A percentile compares a stretch with the other conserved stretches of the same genome.
phyloP scores from a whole-genome alignment of 2,113 vertebrate genomes.

The Ctenomys sociabilis region DNA sequence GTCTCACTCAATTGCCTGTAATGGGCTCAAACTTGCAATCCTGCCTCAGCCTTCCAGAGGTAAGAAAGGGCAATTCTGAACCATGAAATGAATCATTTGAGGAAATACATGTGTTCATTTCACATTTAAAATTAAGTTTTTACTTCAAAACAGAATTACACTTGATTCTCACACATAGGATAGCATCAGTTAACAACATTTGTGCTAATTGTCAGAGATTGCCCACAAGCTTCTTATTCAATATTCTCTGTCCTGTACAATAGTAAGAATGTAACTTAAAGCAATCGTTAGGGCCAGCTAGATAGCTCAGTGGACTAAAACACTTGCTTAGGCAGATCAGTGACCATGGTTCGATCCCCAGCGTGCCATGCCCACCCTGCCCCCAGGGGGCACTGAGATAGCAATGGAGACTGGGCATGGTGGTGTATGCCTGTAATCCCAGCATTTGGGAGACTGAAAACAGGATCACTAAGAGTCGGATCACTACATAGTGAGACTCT shows the following conservation, averaged over 20 bases:
- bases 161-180: not conserved
- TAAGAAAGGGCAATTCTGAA: not conserved
- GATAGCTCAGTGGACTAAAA: too few species aligned
- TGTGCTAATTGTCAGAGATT: not conserved
- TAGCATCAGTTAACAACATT: conserved; percentile 9
- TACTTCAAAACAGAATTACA: conserved; percentile 14
- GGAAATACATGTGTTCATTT: conserved; percentile 19
- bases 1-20: not conserved
- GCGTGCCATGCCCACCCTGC: too few species aligned
- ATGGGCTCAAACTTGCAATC: not conserved
- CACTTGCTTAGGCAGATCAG: too few species aligned
- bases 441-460: too few species aligned
- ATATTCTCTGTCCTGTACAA: not conserved
- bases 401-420: too few species aligned
- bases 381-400: too few species aligned
- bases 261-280: conserved; percentile 55
- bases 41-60: not conserved
- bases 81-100: conserved; percentile 6
- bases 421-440: too few species aligned
- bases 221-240: not conserved
- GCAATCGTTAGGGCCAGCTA: not conserved
- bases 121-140: conserved; percentile 25
- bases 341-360: too few species aligned
- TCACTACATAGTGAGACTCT: too few species aligned
- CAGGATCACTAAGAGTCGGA: too few species aligned